Evolutionary conservation across 2,797 vertebrate genomes (phyloP).

Genomic region (Pogonophryne albipinna): DNA sequence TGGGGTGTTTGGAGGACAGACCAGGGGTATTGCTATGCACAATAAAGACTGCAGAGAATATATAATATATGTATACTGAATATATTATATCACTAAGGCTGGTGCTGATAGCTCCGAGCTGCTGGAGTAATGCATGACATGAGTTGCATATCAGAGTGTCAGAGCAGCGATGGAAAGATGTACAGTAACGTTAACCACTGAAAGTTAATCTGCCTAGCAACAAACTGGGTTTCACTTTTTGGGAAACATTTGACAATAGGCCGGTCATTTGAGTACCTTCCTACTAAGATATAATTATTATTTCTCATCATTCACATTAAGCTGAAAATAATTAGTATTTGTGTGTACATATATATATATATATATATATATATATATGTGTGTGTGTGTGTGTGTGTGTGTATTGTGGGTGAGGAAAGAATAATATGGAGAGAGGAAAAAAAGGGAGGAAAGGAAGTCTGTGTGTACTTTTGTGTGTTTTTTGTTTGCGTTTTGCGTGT

Average conservation of each 20-base stretch:
- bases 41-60: no score
- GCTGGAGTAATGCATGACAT: background rate
- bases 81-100: background rate
- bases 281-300: no score
- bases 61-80: no score
- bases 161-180: constrained; percentile 7
- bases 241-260: background rate
- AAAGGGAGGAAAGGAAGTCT: no score
- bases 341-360: no score
- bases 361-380: no score
- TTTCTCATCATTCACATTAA: background rate
- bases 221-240: background rate
- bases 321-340: background rate
- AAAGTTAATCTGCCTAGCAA: background rate
- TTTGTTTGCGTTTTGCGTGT: no score
- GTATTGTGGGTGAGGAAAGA: no score
- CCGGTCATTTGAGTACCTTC: background rate
- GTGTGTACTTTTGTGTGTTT: no score
- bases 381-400: no score
- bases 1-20: background rate
- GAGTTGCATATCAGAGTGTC: constrained; percentile 3
- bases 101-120: constrained; percentile 1
- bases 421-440: no score
- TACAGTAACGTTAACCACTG: background rate
- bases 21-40: constrained; percentile 3